Evolutionary conservation across 2,797 vertebrate genomes (phyloP), one percentile per base, ranked within the genome.

Genomic region (Echiichthys vipera): DNA sequence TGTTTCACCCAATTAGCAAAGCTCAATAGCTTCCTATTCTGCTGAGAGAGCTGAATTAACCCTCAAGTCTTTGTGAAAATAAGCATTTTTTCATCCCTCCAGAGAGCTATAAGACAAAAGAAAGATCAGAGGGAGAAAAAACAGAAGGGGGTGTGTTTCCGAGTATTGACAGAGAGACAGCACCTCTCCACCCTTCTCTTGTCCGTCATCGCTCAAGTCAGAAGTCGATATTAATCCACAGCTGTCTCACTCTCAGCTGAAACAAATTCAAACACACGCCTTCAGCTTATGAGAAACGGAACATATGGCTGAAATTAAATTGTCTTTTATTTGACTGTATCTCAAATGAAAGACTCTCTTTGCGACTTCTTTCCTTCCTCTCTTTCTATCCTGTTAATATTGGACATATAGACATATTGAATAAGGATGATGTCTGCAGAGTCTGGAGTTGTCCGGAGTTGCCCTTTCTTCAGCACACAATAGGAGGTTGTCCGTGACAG

Each of bases 201-300:
- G 77, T 94, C 93, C 29, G 69, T 94, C 91, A 76, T 83, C 90
- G 59, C 79, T 75, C 50, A 29, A 78, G 82, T 91, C 89, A 87
- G 82, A 84, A 81, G 85, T 77, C 63, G 72, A 86, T 84, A 89
- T 93, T 83, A 89, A 89, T 93, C 84, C 86, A 82, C 93, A 94
- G 92, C 91, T 94, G 92, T 86, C 88, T 67, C 12, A 27, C 67
- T 77, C 81, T 87, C 67, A 76, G 78, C 78, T 88, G 62, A 72
- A 75, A 75, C 64, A 56, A 66, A 81, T 65, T 65, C 75, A 76
- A 76, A 78, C 64, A 30, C 66, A 78, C 49, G 5, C n/a, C 24
- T 30, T 47, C 27, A 76, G 61, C 56, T 68, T 65, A 84, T 79
- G 77, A 88, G 86, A 90, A 81, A 79, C 45, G 24, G 20, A 86